Evolutionary conservation across 2,113 vertebrate species (phyloP).

Genomic region (Balaeniceps rex): DNA sequence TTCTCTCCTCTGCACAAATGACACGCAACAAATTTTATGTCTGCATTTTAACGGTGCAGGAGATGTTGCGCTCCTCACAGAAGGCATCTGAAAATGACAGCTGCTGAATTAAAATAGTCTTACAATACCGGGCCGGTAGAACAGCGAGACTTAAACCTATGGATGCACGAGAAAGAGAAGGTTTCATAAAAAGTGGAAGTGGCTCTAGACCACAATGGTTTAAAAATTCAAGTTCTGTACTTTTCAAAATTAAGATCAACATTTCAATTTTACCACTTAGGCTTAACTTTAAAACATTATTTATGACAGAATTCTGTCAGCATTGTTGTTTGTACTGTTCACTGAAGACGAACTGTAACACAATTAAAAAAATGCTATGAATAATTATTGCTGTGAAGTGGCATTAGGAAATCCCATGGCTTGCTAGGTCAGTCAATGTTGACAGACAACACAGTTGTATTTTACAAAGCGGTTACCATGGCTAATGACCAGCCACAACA

Average conservation of each 20-base stretch:
- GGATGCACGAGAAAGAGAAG: not conserved
- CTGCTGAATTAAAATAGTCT: not conserved
- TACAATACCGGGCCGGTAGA: not conserved
- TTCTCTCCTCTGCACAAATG: not conserved
- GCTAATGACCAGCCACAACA: slow-evolving; percentile 11
- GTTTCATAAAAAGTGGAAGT: not conserved
- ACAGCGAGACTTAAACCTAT: not conserved
- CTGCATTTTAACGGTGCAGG: not conserved
- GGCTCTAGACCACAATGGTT: not conserved
- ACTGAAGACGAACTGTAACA: not conserved
- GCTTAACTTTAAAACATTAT: not conserved
- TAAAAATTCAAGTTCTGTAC: not conserved
- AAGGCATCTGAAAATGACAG: not conserved
- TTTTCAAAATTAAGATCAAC: not conserved
- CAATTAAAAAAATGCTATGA: not conserved
- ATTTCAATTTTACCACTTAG: not conserved
- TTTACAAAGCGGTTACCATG: slow-evolving; percentile 24
- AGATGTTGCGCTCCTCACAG: not conserved
- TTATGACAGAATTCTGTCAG: not conserved
- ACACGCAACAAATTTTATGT: not conserved
- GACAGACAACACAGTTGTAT: not conserved
- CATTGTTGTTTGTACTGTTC: not conserved
- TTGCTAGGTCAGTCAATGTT: not conserved
- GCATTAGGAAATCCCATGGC: not conserved
- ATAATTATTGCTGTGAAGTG: not conserved